phyloP scores from a whole-genome alignment of 2,888 invertebrate genomes.

The Dioctria linearis region DNA sequence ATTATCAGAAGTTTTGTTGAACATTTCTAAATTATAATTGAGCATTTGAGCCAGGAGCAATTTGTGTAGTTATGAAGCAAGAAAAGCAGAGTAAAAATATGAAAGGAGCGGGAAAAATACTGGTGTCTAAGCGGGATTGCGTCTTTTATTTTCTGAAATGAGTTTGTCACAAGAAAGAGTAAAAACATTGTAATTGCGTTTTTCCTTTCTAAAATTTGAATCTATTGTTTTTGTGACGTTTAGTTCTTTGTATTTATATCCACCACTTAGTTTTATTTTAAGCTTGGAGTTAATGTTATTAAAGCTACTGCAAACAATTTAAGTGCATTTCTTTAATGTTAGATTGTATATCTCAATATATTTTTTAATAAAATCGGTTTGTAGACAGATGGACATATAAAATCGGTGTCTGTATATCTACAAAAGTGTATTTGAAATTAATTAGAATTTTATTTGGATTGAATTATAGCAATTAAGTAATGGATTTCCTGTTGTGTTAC shows the following conservation, averaged over 20 bases:
- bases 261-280: conserved; percentile 52
- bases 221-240: conserved; percentile 40
- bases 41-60: conserved; percentile 40
- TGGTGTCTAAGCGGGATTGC: conserved; percentile 34
- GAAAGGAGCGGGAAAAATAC: conserved; percentile 9
- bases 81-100: no score
- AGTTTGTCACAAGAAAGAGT: conserved; percentile 33
- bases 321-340: conserved; percentile 48
- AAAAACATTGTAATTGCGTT: conserved; percentile 27
- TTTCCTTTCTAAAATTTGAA: conserved; percentile 23
- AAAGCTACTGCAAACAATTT: conserved; percentile 49
- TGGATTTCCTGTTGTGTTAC: no score
- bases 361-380: conserved; percentile 30
- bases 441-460: neutral
- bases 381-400: conserved; percentile 36
- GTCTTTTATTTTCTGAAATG: conserved; percentile 26
- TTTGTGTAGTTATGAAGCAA: conserved; percentile 40
- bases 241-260: conserved; percentile 51
- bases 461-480: no score
- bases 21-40: conserved; percentile 47
- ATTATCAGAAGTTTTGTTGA: conserved; percentile 43
- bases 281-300: conserved; percentile 52
- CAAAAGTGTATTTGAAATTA: neutral
- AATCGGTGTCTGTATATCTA: conserved; percentile 25
- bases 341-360: conserved; percentile 25